Conservation (phyloP, 2,113 vertebrate species). For the Mastomys coucha region DNA sequence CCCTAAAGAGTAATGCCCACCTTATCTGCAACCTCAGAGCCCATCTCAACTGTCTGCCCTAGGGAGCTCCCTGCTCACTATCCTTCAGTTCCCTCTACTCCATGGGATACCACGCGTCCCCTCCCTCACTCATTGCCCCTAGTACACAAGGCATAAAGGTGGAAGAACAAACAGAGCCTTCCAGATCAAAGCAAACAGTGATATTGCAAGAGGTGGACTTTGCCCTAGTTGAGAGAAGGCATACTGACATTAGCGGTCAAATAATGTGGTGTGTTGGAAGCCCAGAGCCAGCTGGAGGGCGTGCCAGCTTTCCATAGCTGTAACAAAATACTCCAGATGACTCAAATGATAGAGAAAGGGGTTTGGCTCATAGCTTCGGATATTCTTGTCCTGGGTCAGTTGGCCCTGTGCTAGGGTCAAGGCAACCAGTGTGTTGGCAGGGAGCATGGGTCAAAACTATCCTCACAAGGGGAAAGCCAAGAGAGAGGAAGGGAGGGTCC, state of each 20-base stretch:
- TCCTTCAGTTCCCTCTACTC: background rate
- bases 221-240: background rate
- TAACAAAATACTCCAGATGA: background rate
- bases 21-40: background rate
- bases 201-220: too few relatives aligned
- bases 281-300: background rate
- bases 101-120: background rate
- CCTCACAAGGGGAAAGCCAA: fast-evolving
- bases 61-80: background rate
- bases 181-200: background rate
- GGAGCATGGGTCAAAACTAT: too few relatives aligned
- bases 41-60: background rate
- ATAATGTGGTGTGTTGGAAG: background rate
- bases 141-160: background rate
- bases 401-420: background rate
- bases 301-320: fast-evolving
- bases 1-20: background rate
- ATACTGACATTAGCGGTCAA: background rate
- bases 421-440: too few relatives aligned
- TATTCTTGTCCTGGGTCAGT: background rate
- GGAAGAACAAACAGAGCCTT: too few relatives aligned
- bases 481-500: background rate
- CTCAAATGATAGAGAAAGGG: background rate
- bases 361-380: background rate
- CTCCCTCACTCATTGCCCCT: background rate